A percentile compares a stretch with the other conserved stretches of the same genome.
Evolutionary conservation across 2,888 invertebrate species (phyloP).

Genomic region (Globia sparganii): DNA sequence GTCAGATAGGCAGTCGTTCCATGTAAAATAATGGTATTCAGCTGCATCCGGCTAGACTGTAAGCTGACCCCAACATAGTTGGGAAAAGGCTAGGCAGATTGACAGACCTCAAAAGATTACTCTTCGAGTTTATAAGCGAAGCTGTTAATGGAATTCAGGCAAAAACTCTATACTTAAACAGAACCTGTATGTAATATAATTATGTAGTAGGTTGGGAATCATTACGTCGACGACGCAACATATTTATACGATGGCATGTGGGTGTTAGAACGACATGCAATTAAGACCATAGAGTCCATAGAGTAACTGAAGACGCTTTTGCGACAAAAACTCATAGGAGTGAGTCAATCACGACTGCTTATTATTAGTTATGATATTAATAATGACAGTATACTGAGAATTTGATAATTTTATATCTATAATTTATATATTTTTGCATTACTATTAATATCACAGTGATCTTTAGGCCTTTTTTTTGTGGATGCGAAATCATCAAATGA

Average conservation of each 20-base stretch:
- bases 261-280: slow-evolving; percentile 37
- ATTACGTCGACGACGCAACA: slow-evolving; percentile 34
- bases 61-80: background rate
- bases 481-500: too few species aligned
- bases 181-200: slow-evolving; percentile 31
- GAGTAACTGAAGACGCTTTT: slow-evolving; percentile 44
- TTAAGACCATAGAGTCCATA: slow-evolving; percentile 25
- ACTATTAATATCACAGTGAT: too few species aligned
- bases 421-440: too few species aligned
- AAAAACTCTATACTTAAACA: slow-evolving; percentile 44
- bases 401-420: background rate
- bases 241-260: slow-evolving; percentile 38
- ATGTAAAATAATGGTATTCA: background rate
- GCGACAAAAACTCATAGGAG: slow-evolving; percentile 42
- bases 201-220: slow-evolving; percentile 38
- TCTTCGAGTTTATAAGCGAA: background rate
- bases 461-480: too few species aligned
- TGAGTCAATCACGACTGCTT: slow-evolving; percentile 6
- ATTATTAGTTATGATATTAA: slow-evolving; percentile 13
- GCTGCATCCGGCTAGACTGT: background rate
- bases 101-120: slow-evolving; percentile 14
- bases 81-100: background rate
- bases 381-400: background rate
- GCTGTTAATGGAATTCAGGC: slow-evolving; percentile 36
- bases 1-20: too few species aligned